A percentile compares a stretch with the other conserved stretches of the same genome.
Conservation (phyloP, 2,113 vertebrate genomes). For the Hyperopisus bebe region DNA sequence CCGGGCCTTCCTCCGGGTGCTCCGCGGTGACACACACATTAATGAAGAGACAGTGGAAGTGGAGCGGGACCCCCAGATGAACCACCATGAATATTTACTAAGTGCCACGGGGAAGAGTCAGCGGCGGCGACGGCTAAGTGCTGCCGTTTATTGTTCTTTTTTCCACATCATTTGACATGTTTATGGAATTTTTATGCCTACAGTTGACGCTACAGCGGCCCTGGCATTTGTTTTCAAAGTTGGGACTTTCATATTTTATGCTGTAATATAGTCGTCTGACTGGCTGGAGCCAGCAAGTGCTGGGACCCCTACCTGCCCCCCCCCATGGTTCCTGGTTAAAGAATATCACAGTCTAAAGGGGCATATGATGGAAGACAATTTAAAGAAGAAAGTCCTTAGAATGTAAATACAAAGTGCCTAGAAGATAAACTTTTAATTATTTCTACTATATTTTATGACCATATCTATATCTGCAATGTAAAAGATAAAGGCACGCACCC, state of each 20-base stretch:
- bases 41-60: constrained; percentile 17
- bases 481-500: not conserved
- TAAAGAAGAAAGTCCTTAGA: not conserved
- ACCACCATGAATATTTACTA: constrained; percentile 8
- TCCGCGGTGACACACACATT: not conserved
- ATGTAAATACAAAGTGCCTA: not conserved
- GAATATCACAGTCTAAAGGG: not conserved
- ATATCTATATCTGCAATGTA: not conserved
- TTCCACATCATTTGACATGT: constrained; percentile 16
- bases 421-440: not conserved
- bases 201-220: not conserved
- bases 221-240: not conserved
- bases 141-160: not conserved
- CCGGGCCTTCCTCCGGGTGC: not conserved
- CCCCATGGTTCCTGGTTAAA: not conserved
- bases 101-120: not conserved
- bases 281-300: not conserved
- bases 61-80: not conserved
- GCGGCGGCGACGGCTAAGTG: not conserved
- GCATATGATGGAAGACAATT: not conserved
- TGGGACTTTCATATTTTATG: constrained; percentile 6
- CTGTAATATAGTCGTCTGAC: not conserved
- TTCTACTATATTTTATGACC: not conserved
- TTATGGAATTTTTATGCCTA: constrained; percentile 10
- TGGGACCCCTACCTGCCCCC: not conserved